Evolutionary conservation across 2,888 invertebrate species (phyloP).

Genomic region (Laothoe populi): DNA sequence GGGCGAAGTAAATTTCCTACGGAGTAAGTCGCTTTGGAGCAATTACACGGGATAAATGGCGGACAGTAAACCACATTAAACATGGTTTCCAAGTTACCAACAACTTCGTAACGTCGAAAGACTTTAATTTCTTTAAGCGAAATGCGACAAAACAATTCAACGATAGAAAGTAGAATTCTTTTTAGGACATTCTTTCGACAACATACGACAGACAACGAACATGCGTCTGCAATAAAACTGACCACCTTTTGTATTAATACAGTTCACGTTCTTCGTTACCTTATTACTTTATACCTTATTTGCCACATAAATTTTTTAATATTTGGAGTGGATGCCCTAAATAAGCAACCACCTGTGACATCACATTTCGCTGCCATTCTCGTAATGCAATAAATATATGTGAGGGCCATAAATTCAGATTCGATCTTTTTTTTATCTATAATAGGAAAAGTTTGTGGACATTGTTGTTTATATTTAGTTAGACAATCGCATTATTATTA

Average conservation of each 20-base stretch:
- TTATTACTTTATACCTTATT: background rate
- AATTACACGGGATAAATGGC: slow-evolving; percentile 48
- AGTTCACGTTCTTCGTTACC: background rate
- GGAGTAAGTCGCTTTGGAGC: slow-evolving; percentile 36
- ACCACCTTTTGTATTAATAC: no score
- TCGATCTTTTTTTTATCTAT: no score
- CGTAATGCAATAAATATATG: no score
- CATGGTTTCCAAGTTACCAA: background rate
- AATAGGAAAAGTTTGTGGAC: no score
- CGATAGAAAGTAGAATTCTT: slow-evolving; percentile 2
- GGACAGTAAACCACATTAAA: slow-evolving; percentile 46
- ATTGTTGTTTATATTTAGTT: no score
- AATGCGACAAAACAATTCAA: slow-evolving; percentile 17
- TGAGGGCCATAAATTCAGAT: no score
- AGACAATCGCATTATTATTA: no score
- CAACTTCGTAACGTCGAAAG: background rate
- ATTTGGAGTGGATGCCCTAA: background rate
- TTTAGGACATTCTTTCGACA: slow-evolving; percentile 3
- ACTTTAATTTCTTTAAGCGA: slow-evolving; percentile 10
- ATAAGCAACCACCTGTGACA: no score
- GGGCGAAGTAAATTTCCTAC: slow-evolving; percentile 41
- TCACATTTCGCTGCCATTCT: no score
- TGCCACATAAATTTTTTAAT: no score
- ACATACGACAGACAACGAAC: background rate
- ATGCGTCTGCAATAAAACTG: background rate